These are phyloP conservation scores for Mimumesa dahlbomi DNA, from an alignment of 2,888 invertebrate species.

Conservation along the genomic window DNA sequence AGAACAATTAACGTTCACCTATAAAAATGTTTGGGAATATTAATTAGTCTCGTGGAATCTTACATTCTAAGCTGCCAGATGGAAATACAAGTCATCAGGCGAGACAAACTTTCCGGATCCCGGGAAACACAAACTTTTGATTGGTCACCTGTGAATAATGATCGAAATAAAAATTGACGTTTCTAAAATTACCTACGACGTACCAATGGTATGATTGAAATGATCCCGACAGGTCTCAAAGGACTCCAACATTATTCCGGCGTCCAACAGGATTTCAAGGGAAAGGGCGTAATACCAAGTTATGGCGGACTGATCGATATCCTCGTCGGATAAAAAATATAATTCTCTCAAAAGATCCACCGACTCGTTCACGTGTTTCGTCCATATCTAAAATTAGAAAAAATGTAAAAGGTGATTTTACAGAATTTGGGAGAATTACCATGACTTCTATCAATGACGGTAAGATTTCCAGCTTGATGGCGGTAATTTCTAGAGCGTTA, in stretches of 20 bases:
- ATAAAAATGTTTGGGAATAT: too few species aligned
- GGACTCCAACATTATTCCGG: slow-evolving; percentile 82
- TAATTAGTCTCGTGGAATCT: not conserved
- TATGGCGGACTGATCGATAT: slow-evolving; percentile 71
- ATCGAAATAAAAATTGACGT: slow-evolving; percentile 1
- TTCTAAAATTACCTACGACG: too few species aligned
- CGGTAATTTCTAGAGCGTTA: slow-evolving; percentile 48
- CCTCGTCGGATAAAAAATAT: slow-evolving; percentile 66
- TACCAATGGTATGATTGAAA: slow-evolving; percentile 74
- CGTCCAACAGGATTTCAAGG: slow-evolving; percentile 83
- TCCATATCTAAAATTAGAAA: slow-evolving; percentile 61
- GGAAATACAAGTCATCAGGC: slow-evolving; percentile 57
- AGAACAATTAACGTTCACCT: fast-evolving
- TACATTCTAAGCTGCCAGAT: slow-evolving; percentile 68
- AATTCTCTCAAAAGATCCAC: slow-evolving; percentile 80
- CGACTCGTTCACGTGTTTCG: slow-evolving; percentile 81
- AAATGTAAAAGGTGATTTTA: too few species aligned
- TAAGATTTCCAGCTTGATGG: slow-evolving; percentile 56
- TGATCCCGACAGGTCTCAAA: slow-evolving; percentile 80
- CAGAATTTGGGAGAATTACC: slow-evolving; percentile 47
- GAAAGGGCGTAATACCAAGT: slow-evolving; percentile 83
- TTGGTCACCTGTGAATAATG: slow-evolving; percentile 16
- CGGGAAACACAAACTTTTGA: slow-evolving; percentile 48
- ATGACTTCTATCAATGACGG: slow-evolving; percentile 66
- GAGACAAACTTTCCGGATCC: slow-evolving; percentile 57